Evolutionary conservation across 1,140 invertebrate genomes (phyloP).

Genomic region (Sitophilus oryzae): DNA sequence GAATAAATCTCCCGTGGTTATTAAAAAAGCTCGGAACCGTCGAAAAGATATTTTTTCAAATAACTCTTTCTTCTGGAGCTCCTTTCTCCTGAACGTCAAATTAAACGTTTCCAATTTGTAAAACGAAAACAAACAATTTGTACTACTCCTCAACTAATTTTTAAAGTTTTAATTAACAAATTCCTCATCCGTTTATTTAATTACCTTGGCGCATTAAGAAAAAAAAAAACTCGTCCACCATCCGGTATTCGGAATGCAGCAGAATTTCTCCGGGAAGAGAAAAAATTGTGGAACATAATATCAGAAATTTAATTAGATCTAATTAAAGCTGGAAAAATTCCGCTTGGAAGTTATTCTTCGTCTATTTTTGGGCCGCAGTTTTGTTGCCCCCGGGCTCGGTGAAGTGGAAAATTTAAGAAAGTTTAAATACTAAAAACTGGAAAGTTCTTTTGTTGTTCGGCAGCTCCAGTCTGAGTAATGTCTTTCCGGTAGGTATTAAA

Average conservation of each 20-base stretch:
- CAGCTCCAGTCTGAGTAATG: not conserved
- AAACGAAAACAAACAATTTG: slow-evolving; percentile 29
- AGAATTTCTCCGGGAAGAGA: slow-evolving; percentile 1
- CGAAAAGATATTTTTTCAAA: slow-evolving; percentile 15
- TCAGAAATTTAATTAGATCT: slow-evolving; percentile 33
- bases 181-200: slow-evolving; percentile 28
- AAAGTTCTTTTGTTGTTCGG: not conserved
- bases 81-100: slow-evolving; percentile 21
- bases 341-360: slow-evolving; percentile 13
- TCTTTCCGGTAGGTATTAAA: not conserved
- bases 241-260: slow-evolving; percentile 20
- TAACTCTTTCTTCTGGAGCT: slow-evolving; percentile 15
- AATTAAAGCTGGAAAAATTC: slow-evolving; percentile 29
- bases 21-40: slow-evolving; percentile 15
- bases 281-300: slow-evolving; percentile 27
- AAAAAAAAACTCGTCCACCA: slow-evolving; percentile 4
- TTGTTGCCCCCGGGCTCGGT: not conserved
- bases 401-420: slow-evolving; percentile 18
- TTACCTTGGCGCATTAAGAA: slow-evolving; percentile 27
- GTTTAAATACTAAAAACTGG: slow-evolving; percentile 11
- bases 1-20: slow-evolving; percentile 10
- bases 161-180: slow-evolving; percentile 31
- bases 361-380: slow-evolving; percentile 11
- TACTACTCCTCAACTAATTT: slow-evolving; percentile 25
- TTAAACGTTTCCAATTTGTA: slow-evolving; percentile 25